These are phyloP conservation scores for Melikaiella ostensackeni DNA, from an alignment of 2,888 invertebrate species.

Conservation along the genomic window DNA sequence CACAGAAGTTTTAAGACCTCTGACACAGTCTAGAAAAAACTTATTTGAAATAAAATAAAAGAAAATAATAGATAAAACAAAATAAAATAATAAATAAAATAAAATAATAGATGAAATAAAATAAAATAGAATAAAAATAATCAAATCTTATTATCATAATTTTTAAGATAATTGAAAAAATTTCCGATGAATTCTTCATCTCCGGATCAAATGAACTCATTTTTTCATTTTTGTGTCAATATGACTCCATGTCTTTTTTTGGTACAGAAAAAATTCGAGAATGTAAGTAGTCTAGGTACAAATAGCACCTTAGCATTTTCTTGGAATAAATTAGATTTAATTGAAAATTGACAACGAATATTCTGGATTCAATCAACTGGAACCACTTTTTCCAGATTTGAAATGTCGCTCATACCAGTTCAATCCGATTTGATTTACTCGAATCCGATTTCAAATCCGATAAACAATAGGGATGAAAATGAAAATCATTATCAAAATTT, in stretches of 20 bases:
- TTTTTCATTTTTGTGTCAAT: too few species aligned
- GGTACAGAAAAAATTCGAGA: background rate
- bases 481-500: background rate
- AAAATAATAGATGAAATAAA: too few species aligned
- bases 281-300: background rate
- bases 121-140: too few species aligned
- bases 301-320: background rate
- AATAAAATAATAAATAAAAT: too few species aligned
- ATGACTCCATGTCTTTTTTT: too few species aligned
- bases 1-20: background rate
- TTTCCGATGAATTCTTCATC: too few species aligned
- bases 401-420: constrained; percentile 2
- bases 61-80: too few species aligned
- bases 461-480: background rate
- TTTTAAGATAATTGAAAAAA: too few species aligned
- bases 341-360: background rate
- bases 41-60: too few species aligned
- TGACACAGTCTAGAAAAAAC: background rate
- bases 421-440: background rate
- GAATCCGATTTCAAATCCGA: background rate
- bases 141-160: too few species aligned
- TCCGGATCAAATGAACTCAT: too few species aligned
- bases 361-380: background rate
- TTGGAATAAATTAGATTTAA: background rate
- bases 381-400: background rate